phyloP scores from a whole-genome alignment of 2,797 vertebrate species.

The Lemur catta region DNA sequence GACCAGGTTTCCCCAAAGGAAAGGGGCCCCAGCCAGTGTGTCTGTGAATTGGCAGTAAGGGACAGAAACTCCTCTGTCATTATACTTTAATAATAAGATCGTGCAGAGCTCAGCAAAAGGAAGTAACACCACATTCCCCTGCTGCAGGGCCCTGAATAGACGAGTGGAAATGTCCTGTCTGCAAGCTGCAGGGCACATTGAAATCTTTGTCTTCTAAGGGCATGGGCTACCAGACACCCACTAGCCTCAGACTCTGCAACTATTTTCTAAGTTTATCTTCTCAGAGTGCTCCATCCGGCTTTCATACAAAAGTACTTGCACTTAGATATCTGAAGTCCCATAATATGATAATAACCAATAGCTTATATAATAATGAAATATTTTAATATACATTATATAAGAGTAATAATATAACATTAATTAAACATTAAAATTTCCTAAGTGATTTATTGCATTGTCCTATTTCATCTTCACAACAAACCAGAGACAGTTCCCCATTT shows the following conservation, averaged over 20 bases:
- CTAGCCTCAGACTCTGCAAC: background rate
- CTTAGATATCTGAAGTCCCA: background rate
- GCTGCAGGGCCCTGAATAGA: background rate
- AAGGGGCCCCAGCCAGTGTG: background rate
- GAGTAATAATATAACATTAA: background rate
- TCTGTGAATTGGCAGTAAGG: background rate
- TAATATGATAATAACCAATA: background rate
- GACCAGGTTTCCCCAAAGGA: background rate
- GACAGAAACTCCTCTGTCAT: background rate
- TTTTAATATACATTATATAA: background rate
- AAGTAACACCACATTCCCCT: background rate
- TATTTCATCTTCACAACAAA: background rate
- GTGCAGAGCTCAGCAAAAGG: background rate
- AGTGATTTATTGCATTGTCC: background rate
- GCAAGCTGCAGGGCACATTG: background rate
- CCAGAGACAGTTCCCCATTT: background rate
- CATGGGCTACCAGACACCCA: background rate
- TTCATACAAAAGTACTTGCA: background rate
- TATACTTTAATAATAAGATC: background rate
- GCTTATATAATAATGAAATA: background rate
- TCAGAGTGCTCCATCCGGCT: background rate
- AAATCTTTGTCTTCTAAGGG: background rate
- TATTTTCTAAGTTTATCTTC: constrained; percentile 18
- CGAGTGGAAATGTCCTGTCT: background rate
- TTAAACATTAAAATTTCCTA: background rate